Evolutionary conservation across 2,888 invertebrate genomes (phyloP).

Genomic region (Crocallis elinguaria): DNA sequence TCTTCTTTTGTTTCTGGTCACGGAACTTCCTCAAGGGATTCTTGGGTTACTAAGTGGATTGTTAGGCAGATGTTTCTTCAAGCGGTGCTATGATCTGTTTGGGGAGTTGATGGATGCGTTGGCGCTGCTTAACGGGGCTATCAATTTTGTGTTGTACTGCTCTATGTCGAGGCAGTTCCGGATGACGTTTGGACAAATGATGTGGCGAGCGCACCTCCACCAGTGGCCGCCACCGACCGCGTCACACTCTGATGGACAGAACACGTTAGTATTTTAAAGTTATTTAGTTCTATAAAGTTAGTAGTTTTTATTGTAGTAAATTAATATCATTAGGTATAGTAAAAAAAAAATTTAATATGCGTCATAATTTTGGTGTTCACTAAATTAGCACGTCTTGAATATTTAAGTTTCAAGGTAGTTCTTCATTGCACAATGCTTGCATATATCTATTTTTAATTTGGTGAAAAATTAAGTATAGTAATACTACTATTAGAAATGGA

Average conservation of each 20-base stretch:
- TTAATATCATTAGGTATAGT: too few relatives aligned
- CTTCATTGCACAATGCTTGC: too few relatives aligned
- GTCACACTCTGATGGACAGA: constrained; percentile 86
- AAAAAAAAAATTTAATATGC: too few relatives aligned
- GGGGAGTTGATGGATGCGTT: constrained; percentile 96
- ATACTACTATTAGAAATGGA: too few relatives aligned
- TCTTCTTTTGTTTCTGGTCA: constrained; percentile 92
- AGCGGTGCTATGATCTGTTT: constrained; percentile 91
- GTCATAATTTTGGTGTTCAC: too few relatives aligned
- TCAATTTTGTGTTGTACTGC: constrained; percentile 97
- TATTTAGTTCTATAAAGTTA: too few relatives aligned
- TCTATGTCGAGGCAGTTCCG: constrained; percentile 97
- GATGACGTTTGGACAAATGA: constrained; percentile 76
- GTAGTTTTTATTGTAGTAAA: too few relatives aligned
- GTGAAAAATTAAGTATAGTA: too few relatives aligned
- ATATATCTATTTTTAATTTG: too few relatives aligned
- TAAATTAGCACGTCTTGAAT: too few relatives aligned
- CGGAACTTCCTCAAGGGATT: constrained; percentile 94
- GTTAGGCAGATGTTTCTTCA: constrained; percentile 89
- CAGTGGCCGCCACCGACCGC: constrained; percentile 77
- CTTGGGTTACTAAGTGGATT: constrained; percentile 76
- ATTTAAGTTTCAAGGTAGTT: too few relatives aligned
- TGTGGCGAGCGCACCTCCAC: constrained; percentile 75
- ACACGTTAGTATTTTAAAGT: constrained; percentile 83
- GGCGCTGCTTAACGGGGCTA: constrained; percentile 95